Evolutionary conservation across 2,113 vertebrate genomes (phyloP), one percentile per base, ranked within the genome.

Genomic region (Anser cygnoides): DNA sequence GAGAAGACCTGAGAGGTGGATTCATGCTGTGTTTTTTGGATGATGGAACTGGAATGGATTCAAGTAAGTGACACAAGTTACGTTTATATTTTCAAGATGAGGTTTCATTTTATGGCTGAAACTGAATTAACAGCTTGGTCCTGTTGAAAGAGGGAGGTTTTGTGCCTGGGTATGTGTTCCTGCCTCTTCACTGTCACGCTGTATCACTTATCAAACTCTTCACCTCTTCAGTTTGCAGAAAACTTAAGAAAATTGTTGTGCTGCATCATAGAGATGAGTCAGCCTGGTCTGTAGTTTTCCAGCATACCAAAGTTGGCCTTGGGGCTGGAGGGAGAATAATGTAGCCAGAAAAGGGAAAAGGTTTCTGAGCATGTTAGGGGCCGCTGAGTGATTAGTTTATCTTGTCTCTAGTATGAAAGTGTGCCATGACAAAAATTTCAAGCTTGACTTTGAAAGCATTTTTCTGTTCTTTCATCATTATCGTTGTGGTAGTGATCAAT

Each of bases 21-120:
- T 99, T 99, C 96, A 99, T 99, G 98, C 98, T 99, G 15, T 99
- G 99, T 97, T 99, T 99, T 97, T 98, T 99, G 97, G 99, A 99
- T 95, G 99, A 99, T 97, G 99, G 99, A 76, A 98, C 98, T 49
- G 99, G 99, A 98, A 99, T 99, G 99, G 99, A 99, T 93, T 98
- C 98, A 17, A 98, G 99, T 99, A 98, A 99, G 99, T 98, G 71
- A 54, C 39, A 62, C 77, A 87, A 78, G 25, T 50, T 68, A 54
- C 6, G 10, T 37, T 77, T 65, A 18, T 2, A 6, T 77, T 89
- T 91, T 70, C 72, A 62, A 66, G 9, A 39, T 89, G 68, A 81
- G 65, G 31, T 72, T 73, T 82, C 43, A 6, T 72, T 46, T 70
- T 87, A 61, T 19, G 23, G 49, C 65, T 89, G 81, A 75, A 72